Percentiles rank a stretch among this genome's conserved stretches.
These are phyloP conservation scores for Pachydiplax longipennis DNA, from an alignment of 2,888 invertebrate species.

Conservation along the genomic window DNA sequence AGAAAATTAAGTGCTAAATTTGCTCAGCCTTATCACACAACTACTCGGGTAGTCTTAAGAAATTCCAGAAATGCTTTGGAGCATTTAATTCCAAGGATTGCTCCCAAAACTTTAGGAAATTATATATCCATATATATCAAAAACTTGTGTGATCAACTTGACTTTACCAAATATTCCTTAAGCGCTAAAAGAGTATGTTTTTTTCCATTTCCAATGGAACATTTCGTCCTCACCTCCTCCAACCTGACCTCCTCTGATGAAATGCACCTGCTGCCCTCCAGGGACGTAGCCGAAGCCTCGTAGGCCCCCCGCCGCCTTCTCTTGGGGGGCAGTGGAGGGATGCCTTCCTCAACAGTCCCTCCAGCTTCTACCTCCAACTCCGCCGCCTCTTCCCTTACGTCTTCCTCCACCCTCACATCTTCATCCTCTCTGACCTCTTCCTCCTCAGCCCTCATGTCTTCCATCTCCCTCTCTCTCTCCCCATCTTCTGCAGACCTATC, in stretches of 20 bases:
- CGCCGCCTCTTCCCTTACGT: slow-evolving; percentile 57
- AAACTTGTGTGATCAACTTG: too few species aligned
- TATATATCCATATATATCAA: too few species aligned
- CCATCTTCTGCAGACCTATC: slow-evolving; percentile 61
- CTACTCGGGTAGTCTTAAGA: too few species aligned
- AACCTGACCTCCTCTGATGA: slow-evolving; percentile 6
- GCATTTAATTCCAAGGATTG: too few species aligned
- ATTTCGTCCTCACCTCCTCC: slow-evolving; percentile 3
- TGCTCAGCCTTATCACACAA: too few species aligned
- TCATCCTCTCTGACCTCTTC: slow-evolving; percentile 60
- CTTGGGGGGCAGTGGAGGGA: not conserved
- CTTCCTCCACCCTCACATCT: slow-evolving; percentile 62
- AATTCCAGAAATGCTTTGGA: too few species aligned
- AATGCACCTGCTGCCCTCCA: not conserved
- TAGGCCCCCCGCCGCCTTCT: slow-evolving; percentile 4
- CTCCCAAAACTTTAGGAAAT: too few species aligned
- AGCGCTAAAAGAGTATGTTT: too few species aligned
- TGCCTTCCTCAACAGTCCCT: slow-evolving; percentile 2
- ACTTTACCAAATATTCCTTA: too few species aligned
- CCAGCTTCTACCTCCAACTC: slow-evolving; percentile 48
- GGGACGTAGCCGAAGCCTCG: not conserved
- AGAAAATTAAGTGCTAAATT: too few species aligned
- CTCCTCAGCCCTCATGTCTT: slow-evolving; percentile 59
- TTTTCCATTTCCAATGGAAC: too few species aligned
- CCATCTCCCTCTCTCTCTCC: slow-evolving; percentile 51